These are phyloP conservation scores for Etheostoma nigrum DNA, from an alignment of 2,797 vertebrate species.

Conservation along the genomic window DNA sequence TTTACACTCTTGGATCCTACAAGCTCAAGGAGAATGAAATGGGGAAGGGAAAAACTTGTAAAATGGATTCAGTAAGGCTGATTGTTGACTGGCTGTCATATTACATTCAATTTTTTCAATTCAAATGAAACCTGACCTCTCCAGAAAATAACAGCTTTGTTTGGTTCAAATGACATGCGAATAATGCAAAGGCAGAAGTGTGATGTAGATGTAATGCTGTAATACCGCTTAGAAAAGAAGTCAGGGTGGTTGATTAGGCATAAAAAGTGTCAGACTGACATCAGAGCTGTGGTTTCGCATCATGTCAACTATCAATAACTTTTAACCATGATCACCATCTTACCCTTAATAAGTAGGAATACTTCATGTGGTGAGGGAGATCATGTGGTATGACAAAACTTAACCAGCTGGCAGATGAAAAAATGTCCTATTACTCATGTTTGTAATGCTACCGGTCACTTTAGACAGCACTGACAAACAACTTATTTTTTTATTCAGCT, in stretches of 20 bases:
- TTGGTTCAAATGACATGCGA: not conserved
- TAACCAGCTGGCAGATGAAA: not conserved
- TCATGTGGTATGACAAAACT: not conserved
- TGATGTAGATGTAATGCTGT: not conserved
- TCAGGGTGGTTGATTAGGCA: not conserved
- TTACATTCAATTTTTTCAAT: not conserved
- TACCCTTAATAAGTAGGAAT: not conserved
- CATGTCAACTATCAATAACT: not conserved
- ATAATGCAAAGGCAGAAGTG: constrained; percentile 4
- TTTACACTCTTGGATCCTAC: not conserved
- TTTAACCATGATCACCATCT: constrained; percentile 3
- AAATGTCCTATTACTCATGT: not conserved
- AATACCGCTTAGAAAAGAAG: not conserved
- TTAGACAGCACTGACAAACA: not conserved
- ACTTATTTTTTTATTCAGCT: constrained; percentile 9
- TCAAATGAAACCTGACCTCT: not conserved
- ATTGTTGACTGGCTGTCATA: constrained; percentile 1
- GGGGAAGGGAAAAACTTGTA: not conserved
- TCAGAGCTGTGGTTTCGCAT: not conserved
- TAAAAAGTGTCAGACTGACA: constrained; percentile 1
- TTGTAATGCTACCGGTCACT: not conserved
- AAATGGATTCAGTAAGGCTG: not conserved
- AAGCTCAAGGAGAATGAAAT: not conserved
- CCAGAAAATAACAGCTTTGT: not conserved
- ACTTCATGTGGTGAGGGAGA: not conserved